Evolutionary conservation across 2,888 invertebrate genomes (phyloP).

Genomic region (Eulithis testata): DNA sequence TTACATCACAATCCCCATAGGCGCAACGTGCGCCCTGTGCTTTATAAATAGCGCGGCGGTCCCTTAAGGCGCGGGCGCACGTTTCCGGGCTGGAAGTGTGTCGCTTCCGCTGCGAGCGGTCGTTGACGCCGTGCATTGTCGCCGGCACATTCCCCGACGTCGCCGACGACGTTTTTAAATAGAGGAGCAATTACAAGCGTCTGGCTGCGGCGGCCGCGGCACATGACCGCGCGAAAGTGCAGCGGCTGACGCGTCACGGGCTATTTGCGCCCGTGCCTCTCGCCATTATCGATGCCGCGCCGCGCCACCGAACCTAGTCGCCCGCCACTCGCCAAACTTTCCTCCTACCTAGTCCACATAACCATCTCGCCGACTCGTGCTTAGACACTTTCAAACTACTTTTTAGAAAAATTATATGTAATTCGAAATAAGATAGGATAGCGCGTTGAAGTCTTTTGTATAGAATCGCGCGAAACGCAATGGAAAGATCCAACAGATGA

Average conservation of each 20-base stretch:
- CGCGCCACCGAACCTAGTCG: not conserved
- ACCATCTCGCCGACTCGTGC: constrained; percentile 4
- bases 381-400: constrained; percentile 11
- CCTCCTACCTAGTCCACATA: constrained; percentile 13
- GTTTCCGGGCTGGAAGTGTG: constrained; percentile 84
- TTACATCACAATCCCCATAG: constrained; percentile 68
- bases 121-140: constrained; percentile 81
- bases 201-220: constrained; percentile 76
- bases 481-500: constrained; percentile 36
- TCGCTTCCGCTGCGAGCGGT: constrained; percentile 82
- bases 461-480: constrained; percentile 43
- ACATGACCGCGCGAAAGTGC: constrained; percentile 82
- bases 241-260: constrained; percentile 59
- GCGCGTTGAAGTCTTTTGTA: constrained; percentile 63
- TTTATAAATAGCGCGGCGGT: constrained; percentile 77
- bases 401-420: not conserved
- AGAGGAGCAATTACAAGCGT: constrained; percentile 81
- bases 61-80: constrained; percentile 81
- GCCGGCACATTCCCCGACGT: constrained; percentile 79
- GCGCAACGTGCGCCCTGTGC: constrained; percentile 60
- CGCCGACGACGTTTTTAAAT: constrained; percentile 80
- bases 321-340: constrained; percentile 12
- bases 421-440: not conserved
- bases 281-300: constrained; percentile 1
- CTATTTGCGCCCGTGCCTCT: constrained; percentile 30